A percentile compares a stretch with the other conserved stretches of the same genome.
Evolutionary conservation across 2,888 invertebrate genomes (phyloP).

Genomic region (Hydropsyche betteni): DNA sequence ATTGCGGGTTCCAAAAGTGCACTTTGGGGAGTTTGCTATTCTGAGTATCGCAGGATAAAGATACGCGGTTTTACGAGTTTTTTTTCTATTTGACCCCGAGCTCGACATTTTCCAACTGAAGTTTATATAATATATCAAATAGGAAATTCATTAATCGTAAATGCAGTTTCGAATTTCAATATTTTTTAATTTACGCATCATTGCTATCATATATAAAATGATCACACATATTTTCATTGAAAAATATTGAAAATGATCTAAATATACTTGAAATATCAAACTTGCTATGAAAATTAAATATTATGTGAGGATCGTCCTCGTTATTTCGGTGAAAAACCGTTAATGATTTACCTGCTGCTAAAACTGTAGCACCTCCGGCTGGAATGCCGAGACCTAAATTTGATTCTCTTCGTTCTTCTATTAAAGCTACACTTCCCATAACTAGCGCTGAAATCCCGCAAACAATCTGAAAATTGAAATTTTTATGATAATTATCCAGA

Average conservation of each 20-base stretch:
- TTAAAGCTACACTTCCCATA: constrained; percentile 72
- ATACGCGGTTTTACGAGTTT: background rate
- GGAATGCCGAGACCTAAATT: constrained; percentile 71
- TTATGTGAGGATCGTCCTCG: too few relatives aligned
- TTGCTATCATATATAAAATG: too few relatives aligned
- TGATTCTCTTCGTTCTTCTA: constrained; percentile 69
- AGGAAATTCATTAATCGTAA: too few relatives aligned
- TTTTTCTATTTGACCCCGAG: background rate
- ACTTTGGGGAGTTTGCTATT: constrained; percentile 9
- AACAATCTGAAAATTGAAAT: constrained; percentile 62
- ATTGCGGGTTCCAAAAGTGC: background rate
- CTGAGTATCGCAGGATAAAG: background rate
- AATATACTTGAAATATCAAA: too few relatives aligned
- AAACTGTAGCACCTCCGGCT: constrained; percentile 67
- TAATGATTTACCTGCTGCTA: constrained; percentile 65
- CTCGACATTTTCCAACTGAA: too few relatives aligned
- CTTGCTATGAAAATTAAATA: too few relatives aligned
- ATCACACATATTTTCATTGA: too few relatives aligned
- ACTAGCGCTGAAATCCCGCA: constrained; percentile 71
- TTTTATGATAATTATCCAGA: too few relatives aligned
- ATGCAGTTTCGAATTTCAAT: too few relatives aligned
- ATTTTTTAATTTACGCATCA: too few relatives aligned
- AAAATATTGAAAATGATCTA: too few relatives aligned
- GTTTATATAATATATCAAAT: too few relatives aligned
- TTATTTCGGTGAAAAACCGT: constrained; percentile 10